Conservation (phyloP, 1,140 invertebrate species). For the Sycophila sp. region DNA sequence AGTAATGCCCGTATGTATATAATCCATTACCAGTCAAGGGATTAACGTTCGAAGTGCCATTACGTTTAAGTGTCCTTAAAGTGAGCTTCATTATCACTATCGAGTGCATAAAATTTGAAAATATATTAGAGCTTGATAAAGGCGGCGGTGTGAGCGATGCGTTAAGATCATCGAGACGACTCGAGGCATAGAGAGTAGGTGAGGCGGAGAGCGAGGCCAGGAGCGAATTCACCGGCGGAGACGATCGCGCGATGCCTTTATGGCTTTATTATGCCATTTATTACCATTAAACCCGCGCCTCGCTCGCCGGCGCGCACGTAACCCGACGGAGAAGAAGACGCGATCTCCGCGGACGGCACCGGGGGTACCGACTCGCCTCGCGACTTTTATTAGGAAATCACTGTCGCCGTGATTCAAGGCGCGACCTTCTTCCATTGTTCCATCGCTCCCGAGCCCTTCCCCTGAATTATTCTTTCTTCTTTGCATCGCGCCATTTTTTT, state of each 20-base stretch:
- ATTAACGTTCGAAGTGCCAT: no score
- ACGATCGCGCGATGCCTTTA: conserved; percentile 1
- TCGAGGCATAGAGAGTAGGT: not conserved
- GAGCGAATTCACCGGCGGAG: not conserved
- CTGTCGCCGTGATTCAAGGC: conserved; percentile 39
- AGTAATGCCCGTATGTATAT: no score
- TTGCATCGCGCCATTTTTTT: not conserved
- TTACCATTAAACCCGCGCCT: conserved; percentile 16
- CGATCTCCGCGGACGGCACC: conserved; percentile 15
- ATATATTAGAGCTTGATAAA: no score
- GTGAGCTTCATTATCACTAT: no score
- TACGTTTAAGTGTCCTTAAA: no score
- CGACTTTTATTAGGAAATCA: conserved; percentile 48
- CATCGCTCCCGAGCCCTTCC: conserved; percentile 20
- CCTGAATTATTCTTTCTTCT: conserved; percentile 48
- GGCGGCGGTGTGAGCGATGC: no score
- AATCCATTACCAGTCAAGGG: no score
- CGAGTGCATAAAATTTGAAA: no score
- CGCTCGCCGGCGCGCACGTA: not conserved
- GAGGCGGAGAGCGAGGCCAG: not conserved
- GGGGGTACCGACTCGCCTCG: conserved; percentile 24
- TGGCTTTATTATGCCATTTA: conserved; percentile 31
- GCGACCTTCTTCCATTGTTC: conserved; percentile 31
- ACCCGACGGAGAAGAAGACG: not conserved
- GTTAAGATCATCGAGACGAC: no score